A percentile compares a stretch with the other conserved stretches of the same genome.
Conservation (phyloP, 2,113 vertebrate species). For the Maccullochella peelii region DNA sequence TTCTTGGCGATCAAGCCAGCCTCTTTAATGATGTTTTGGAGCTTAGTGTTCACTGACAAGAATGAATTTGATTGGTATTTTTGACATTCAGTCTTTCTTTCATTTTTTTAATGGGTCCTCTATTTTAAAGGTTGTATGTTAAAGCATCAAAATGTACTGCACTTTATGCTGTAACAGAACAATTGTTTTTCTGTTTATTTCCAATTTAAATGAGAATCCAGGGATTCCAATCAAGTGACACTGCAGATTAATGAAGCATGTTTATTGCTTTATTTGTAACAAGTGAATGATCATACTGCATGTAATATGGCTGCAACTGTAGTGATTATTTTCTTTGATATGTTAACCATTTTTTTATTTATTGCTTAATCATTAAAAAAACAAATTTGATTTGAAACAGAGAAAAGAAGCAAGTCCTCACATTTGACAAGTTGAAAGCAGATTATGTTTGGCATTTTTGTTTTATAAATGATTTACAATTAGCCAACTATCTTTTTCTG, state of each 20-base stretch:
- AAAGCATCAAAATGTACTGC: constrained; percentile 26
- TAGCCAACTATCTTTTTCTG: not conserved
- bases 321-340: not conserved
- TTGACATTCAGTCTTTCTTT: constrained; percentile 59
- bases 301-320: not conserved
- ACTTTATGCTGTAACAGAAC: constrained; percentile 21
- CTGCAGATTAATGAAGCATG: constrained; percentile 2
- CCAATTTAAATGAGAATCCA: constrained; percentile 11
- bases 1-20: constrained; percentile 69
- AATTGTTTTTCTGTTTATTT: constrained; percentile 12
- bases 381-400: not conserved
- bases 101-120: constrained; percentile 42
- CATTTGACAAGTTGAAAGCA: not conserved
- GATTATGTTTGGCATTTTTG: not conserved
- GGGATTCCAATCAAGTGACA: not conserved
- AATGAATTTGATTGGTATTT: constrained; percentile 79
- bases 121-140: constrained; percentile 34
- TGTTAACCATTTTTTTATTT: not conserved
- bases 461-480: not conserved
- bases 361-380: not conserved
- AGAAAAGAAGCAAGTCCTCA: not conserved
- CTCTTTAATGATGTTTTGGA: constrained; percentile 82
- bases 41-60: constrained; percentile 70
- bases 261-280: constrained; percentile 18
- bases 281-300: not conserved